Evolutionary conservation across 2,888 invertebrate species (phyloP).

Genomic region (Cyrtodaria siliqua): DNA sequence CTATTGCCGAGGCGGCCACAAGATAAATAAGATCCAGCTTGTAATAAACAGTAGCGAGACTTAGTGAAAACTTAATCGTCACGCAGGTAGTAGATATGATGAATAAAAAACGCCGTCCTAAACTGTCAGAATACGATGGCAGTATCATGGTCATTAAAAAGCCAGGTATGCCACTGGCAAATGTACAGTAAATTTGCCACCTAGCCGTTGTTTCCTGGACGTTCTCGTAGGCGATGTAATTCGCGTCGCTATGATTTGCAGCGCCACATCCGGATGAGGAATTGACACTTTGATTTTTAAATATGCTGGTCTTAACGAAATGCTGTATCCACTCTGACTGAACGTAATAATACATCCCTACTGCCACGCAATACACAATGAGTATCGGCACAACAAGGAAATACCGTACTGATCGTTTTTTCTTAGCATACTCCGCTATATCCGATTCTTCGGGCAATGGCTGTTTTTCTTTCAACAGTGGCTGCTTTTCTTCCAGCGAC

Average conservation of each 20-base stretch:
- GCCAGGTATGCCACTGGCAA: constrained; percentile 27
- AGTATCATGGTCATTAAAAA: constrained; percentile 27
- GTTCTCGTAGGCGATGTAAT: constrained; percentile 12
- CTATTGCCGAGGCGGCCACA: constrained; percentile 42
- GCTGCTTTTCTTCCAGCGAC: too few species aligned
- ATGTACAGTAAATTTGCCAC: constrained; percentile 39
- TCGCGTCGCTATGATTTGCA: constrained; percentile 23
- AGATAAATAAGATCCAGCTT: constrained; percentile 49
- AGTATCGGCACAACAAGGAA: constrained; percentile 2
- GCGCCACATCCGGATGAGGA: constrained; percentile 8
- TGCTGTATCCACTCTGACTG: constrained; percentile 41
- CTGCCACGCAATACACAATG: constrained; percentile 8
- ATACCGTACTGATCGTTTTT: too few species aligned
- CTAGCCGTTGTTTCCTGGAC: constrained; percentile 42
- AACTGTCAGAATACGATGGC: constrained; percentile 56
- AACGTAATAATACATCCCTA: constrained; percentile 20
- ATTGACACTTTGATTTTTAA: neutral
- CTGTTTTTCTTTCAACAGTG: too few species aligned
- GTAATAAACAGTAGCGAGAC: constrained; percentile 54
- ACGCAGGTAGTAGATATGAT: constrained; percentile 24
- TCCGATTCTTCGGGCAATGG: too few species aligned
- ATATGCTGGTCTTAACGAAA: constrained; percentile 6
- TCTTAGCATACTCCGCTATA: too few species aligned
- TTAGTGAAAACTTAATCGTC: neutral
- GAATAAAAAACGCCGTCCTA: constrained; percentile 64